Evolutionary conservation across 2,113 vertebrate genomes (phyloP).

Genomic region (Gyps fulvus): DNA sequence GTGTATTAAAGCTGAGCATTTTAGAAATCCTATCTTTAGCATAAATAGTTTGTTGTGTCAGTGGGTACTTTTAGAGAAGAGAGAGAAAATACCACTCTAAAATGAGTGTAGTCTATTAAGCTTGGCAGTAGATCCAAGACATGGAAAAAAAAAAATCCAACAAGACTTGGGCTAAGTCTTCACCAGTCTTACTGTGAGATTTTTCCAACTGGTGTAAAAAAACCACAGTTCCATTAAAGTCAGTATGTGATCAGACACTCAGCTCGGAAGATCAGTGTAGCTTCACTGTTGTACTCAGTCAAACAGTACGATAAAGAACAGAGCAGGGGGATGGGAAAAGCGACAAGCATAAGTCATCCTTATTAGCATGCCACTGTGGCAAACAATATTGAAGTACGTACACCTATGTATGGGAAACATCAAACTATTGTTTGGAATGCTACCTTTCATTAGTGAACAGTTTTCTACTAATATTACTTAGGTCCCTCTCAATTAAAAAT

Average conservation of each 20-base stretch:
- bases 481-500: not conserved
- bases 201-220: not conserved
- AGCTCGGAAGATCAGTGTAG: not conserved
- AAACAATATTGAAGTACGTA: not conserved
- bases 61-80: not conserved
- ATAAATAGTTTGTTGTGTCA: not conserved
- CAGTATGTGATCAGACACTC: not conserved
- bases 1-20: not conserved
- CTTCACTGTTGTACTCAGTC: not conserved
- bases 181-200: not conserved
- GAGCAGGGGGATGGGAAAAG: not conserved
- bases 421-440: not conserved
- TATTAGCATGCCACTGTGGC: not conserved
- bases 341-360: not conserved
- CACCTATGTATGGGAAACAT: not conserved
- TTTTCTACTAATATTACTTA: not conserved
- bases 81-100: not conserved
- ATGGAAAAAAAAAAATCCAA: not conserved
- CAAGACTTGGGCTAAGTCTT: not conserved
- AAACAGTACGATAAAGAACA: not conserved
- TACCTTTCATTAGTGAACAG: not conserved
- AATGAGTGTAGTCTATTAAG: not conserved
- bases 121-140: not conserved
- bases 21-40: not conserved
- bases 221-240: not conserved